A percentile compares a stretch with the other conserved stretches of the same genome.
phyloP scores from a whole-genome alignment of 2,797 vertebrate genomes.

The Lindbergichthys nudifrons region DNA sequence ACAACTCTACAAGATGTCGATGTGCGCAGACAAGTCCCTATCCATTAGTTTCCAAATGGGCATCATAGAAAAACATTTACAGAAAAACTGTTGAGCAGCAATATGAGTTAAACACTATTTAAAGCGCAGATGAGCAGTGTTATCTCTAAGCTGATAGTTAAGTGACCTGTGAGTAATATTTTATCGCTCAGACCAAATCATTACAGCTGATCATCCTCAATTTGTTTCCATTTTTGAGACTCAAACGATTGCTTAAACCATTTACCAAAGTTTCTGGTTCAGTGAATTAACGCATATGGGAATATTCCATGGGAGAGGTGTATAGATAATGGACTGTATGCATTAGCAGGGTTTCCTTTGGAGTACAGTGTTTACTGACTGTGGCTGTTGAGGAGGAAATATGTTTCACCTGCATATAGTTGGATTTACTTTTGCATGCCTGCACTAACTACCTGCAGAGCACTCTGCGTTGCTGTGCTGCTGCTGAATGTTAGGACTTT shows the following conservation, averaged over 20 bases:
- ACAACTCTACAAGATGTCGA: constrained; percentile 34
- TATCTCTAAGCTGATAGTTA: constrained; percentile 56
- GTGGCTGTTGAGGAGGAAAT: constrained; percentile 41
- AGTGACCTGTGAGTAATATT: constrained; percentile 54
- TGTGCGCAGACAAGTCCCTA: neutral
- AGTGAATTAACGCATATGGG: constrained; percentile 38
- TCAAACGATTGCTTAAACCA: constrained; percentile 25
- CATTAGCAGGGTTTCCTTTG: constrained; percentile 58
- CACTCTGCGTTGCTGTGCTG: neutral
- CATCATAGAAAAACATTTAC: neutral
- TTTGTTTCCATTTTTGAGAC: constrained; percentile 26
- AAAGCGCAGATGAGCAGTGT: neutral
- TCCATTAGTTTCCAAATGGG: constrained; percentile 1
- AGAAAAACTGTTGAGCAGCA: constrained; percentile 19
- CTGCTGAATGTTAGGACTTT: neutral
- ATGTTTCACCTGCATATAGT: constrained; percentile 52
- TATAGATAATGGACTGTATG: constrained; percentile 55
- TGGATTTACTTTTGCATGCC: constrained; percentile 33
- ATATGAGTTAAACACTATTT: constrained; percentile 50
- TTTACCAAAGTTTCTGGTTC: constrained; percentile 44
- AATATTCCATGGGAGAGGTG: constrained; percentile 44
- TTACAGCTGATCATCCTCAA: constrained; percentile 32
- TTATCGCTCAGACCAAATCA: constrained; percentile 38
- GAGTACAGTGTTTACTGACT: constrained; percentile 41
- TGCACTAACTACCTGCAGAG: neutral